Conservation (phyloP, 2,888 invertebrate species). For the Tetragnatha montana region DNA sequence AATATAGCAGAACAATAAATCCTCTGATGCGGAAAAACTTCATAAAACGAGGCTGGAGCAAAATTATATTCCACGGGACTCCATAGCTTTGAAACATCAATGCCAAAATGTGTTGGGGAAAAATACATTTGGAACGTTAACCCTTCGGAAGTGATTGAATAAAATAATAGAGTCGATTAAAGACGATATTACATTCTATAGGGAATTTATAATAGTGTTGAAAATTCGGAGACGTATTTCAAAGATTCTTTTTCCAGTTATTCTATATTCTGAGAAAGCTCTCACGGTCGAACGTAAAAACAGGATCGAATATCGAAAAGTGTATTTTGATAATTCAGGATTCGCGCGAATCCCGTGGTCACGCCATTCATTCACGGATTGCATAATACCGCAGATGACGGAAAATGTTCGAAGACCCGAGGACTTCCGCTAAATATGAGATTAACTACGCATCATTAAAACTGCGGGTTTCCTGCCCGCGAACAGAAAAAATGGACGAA, state of each 20-base stretch:
- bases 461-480: background rate
- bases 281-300: too few species aligned
- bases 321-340: background rate
- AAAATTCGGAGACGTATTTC: too few species aligned
- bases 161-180: too few species aligned
- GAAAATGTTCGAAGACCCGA: background rate
- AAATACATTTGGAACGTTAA: too few species aligned
- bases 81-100: too few species aligned
- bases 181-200: too few species aligned
- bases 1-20: background rate
- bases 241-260: too few species aligned
- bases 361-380: background rate
- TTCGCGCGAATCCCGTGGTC: background rate
- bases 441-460: conserved; percentile 45
- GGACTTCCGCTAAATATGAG: conserved; percentile 31
- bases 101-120: too few species aligned
- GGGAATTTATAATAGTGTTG: too few species aligned
- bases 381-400: background rate
- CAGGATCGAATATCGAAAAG: background rate
- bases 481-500: conserved; percentile 12
- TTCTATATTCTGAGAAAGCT: too few species aligned
- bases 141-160: too few species aligned
- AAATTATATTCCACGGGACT: background rate
- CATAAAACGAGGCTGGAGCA: background rate
- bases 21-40: background rate